phyloP scores from a whole-genome alignment of 2,113 vertebrate species.

The Holacanthus passer region DNA sequence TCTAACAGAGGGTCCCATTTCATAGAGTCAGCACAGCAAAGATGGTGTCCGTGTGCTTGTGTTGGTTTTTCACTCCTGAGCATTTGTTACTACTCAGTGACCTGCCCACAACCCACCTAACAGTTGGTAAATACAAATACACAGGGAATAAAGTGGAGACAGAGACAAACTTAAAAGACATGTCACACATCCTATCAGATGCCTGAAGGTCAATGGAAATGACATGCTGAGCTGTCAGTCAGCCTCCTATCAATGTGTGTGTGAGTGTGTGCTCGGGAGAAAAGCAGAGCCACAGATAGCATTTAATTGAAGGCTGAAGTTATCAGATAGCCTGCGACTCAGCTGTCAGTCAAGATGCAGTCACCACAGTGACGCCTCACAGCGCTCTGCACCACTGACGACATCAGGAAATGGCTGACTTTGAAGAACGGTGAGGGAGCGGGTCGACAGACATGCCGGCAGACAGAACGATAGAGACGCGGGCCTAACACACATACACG shows the following conservation, averaged over 20 bases:
- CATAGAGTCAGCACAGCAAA: conserved; percentile 62
- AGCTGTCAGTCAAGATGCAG: conserved; percentile 80
- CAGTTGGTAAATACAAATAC: conserved; percentile 48
- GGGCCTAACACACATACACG: conserved; percentile 30
- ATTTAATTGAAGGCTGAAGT: conserved; percentile 82
- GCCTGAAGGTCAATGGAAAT: conserved; percentile 79
- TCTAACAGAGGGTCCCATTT: conserved; percentile 56
- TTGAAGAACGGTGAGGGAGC: conserved; percentile 53
- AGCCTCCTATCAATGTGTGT: conserved; percentile 57
- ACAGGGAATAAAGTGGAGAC: conserved; percentile 57
- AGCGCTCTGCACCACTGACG: conserved; percentile 67
- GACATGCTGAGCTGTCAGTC: conserved; percentile 74
- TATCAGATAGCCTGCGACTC: conserved; percentile 81
- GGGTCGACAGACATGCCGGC: conserved; percentile 9
- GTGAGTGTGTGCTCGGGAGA: conserved; percentile 49
- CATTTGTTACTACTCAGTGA: conserved; percentile 24
- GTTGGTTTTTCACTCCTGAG: conserved; percentile 33
- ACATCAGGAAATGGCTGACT: conserved; percentile 70
- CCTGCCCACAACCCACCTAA: conserved; percentile 26
- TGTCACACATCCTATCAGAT: conserved; percentile 65
- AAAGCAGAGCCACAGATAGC: conserved; percentile 72
- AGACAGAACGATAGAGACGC: conserved; percentile 43
- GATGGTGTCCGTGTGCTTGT: background rate
- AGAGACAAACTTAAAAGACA: conserved; percentile 65
- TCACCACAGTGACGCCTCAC: conserved; percentile 68